A percentile compares a stretch with the other conserved stretches of the same genome.
Conservation (phyloP, 2,888 invertebrate genomes). For the Eilema griseolum region DNA sequence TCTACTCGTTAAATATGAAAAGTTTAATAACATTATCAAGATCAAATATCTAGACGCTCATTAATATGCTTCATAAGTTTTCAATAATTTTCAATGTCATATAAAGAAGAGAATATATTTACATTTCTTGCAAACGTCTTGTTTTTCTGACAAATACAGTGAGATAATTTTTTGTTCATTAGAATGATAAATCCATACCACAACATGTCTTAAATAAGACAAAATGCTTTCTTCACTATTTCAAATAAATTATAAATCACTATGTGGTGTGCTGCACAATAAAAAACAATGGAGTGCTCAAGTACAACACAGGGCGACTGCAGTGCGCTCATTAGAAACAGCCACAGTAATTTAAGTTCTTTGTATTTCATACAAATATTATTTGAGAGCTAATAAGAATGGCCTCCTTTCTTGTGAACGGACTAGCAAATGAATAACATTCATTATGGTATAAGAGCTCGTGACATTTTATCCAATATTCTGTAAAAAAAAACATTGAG, state of each 20-base stretch:
- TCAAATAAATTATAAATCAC: not conserved
- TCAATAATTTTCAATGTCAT: constrained; percentile 4
- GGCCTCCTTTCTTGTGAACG: not conserved
- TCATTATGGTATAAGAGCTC: not conserved
- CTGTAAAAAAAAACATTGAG: not conserved
- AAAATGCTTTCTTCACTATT: not conserved
- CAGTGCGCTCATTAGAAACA: not conserved
- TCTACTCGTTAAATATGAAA: not conserved
- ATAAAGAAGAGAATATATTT: not conserved
- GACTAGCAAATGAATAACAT: not conserved
- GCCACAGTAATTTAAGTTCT: not conserved
- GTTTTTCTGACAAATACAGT: not conserved
- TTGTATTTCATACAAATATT: not conserved
- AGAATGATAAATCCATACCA: not conserved
- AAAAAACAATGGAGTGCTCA: not conserved
- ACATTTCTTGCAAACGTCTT: not conserved
- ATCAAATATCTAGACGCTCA: not conserved
- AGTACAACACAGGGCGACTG: not conserved
- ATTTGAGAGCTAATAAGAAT: not conserved
- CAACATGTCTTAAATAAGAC: too few relatives aligned
- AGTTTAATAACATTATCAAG: not conserved
- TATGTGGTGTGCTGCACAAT: not conserved
- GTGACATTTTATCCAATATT: not conserved
- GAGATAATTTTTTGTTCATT: not conserved
- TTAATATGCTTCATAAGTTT: not conserved